Evolutionary conservation across 2,113 vertebrate species (phyloP).

Genomic region (Spea multiplicata): DNA sequence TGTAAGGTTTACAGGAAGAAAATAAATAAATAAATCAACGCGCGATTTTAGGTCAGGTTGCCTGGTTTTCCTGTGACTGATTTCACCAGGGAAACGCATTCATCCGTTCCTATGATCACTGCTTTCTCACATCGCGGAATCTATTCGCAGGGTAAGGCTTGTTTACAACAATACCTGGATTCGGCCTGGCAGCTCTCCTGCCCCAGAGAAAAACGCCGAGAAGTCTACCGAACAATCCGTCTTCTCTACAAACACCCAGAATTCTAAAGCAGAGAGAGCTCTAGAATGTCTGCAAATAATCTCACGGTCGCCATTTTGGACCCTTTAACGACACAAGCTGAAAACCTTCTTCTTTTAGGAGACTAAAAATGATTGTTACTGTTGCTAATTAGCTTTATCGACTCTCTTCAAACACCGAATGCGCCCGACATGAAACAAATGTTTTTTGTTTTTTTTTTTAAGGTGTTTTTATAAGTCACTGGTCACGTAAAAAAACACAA

Average conservation of each 20-base stretch:
- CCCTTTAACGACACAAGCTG: background rate
- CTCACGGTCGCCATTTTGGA: background rate
- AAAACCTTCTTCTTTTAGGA: background rate
- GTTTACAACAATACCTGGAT: constrained; percentile 4
- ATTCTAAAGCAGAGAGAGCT: constrained; percentile 1
- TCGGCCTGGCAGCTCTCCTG: background rate
- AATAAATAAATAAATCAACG: background rate
- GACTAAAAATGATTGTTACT: background rate
- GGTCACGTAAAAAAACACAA: no score
- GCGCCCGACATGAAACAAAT: no score
- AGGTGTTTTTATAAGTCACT: no score
- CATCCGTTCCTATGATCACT: background rate
- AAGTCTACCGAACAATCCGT: background rate
- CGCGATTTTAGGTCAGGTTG: background rate
- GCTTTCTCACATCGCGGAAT: background rate
- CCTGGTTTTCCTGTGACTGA: background rate
- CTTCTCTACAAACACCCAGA: background rate
- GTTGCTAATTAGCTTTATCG: no score
- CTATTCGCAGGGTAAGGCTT: constrained; percentile 3
- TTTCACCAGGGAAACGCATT: background rate
- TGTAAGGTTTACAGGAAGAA: background rate
- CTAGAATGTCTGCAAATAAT: background rate
- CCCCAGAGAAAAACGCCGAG: background rate
- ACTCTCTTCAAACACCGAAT: no score
- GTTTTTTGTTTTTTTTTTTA: no score